These are phyloP conservation scores for Gymnorhina tibicen DNA, from an alignment of 2,113 vertebrate genomes.

Conservation along the genomic window DNA sequence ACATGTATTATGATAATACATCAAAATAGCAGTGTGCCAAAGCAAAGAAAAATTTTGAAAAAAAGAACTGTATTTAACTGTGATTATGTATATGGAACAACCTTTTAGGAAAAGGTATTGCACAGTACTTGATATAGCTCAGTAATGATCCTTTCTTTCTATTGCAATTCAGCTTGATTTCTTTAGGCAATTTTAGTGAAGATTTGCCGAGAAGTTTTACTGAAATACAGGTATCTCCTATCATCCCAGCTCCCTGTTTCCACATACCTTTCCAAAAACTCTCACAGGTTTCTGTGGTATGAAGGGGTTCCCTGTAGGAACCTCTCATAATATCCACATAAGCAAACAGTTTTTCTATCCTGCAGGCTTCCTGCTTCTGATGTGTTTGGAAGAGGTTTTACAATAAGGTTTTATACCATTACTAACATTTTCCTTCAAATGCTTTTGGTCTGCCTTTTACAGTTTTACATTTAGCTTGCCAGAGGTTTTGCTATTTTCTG, in stretches of 20 bases:
- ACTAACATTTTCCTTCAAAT: conserved; percentile 26
- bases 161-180: background rate
- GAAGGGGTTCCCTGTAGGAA: background rate
- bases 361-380: conserved; percentile 8
- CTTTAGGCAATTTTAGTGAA: background rate
- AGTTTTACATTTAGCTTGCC: background rate
- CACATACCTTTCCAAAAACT: background rate
- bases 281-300: background rate
- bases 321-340: background rate
- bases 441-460: background rate
- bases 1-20: background rate
- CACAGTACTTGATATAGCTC: background rate
- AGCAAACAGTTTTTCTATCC: background rate
- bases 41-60: background rate
- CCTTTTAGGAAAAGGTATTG: background rate
- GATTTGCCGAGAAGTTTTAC: background rate
- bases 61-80: background rate
- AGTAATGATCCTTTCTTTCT: background rate
- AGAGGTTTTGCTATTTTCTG: conserved; percentile 30
- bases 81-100: background rate
- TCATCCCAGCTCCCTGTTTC: background rate
- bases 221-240: background rate
- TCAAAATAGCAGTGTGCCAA: background rate
- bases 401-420: background rate
- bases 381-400: conserved; percentile 22